phyloP scores from a whole-genome alignment of 2,888 invertebrate genomes.

The Chaetogeoica ovagalla region DNA sequence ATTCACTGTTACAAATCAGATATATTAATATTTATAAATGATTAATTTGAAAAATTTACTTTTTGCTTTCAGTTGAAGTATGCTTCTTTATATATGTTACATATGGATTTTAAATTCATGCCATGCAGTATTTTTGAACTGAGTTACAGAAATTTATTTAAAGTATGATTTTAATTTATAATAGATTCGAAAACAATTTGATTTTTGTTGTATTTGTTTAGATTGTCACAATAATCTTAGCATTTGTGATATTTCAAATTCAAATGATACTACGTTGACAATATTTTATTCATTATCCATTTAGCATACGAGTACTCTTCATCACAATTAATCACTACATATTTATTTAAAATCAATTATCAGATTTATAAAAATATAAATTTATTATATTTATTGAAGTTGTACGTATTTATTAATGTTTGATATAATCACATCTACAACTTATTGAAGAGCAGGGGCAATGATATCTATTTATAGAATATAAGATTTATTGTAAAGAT shows the following conservation, averaged over 20 bases:
- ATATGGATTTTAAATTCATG: slow-evolving; percentile 13
- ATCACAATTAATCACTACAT: background rate
- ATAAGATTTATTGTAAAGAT: no score
- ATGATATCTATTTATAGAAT: no score
- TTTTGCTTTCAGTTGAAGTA: background rate
- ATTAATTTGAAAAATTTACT: background rate
- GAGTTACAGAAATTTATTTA: slow-evolving; percentile 13
- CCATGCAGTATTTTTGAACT: slow-evolving; percentile 36
- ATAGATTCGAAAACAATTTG: background rate
- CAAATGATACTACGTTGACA: background rate
- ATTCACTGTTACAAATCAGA: no score
- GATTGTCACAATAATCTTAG: slow-evolving; percentile 1
- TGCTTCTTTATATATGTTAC: slow-evolving; percentile 32
- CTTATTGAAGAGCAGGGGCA: no score
- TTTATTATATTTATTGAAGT: no score
- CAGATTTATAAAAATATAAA: no score
- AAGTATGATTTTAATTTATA: background rate
- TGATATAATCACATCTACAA: no score
- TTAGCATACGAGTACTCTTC: background rate
- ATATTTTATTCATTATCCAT: background rate
- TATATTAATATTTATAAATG: no score
- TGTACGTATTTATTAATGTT: no score
- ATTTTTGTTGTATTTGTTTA: background rate
- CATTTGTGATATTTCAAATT: background rate
- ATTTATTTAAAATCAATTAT: no score